A percentile compares a stretch with the other conserved stretches of the same genome.
Conservation (phyloP, 2,888 invertebrate species). For the Hecatera dysodea region DNA sequence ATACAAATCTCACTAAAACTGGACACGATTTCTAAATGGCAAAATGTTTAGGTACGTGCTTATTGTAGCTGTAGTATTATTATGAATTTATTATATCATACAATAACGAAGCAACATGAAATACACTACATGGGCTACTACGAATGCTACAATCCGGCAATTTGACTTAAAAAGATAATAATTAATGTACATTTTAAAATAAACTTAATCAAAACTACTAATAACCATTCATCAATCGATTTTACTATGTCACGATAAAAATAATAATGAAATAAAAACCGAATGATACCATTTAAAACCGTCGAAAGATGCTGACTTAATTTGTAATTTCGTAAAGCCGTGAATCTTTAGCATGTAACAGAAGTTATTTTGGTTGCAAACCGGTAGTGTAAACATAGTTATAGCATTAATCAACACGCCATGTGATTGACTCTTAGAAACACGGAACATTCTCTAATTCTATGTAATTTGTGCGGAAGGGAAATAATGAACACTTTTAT, state of each 20-base stretch:
- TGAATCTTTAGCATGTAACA: slow-evolving; percentile 4
- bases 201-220: not conserved
- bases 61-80: too few species aligned
- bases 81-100: too few species aligned
- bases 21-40: not conserved
- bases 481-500: slow-evolving; percentile 28
- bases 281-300: not conserved
- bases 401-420: slow-evolving; percentile 50
- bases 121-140: not conserved
- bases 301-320: slow-evolving; percentile 1
- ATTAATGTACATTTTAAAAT: not conserved
- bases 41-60: not conserved
- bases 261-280: not conserved
- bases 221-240: not conserved
- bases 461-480: slow-evolving; percentile 55
- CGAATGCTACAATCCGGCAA: not conserved
- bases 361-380: slow-evolving; percentile 12
- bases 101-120: not conserved
- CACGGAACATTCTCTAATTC: slow-evolving; percentile 59
- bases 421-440: slow-evolving; percentile 58
- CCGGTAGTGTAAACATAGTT: slow-evolving; percentile 25
- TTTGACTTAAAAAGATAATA: not conserved
- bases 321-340: slow-evolving; percentile 1
- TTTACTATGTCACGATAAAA: not conserved
- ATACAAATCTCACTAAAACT: not conserved